Conservation (phyloP, 30 jellyfish, hydroid and myxozoan genomes). For the Hydra vulgaris region DNA sequence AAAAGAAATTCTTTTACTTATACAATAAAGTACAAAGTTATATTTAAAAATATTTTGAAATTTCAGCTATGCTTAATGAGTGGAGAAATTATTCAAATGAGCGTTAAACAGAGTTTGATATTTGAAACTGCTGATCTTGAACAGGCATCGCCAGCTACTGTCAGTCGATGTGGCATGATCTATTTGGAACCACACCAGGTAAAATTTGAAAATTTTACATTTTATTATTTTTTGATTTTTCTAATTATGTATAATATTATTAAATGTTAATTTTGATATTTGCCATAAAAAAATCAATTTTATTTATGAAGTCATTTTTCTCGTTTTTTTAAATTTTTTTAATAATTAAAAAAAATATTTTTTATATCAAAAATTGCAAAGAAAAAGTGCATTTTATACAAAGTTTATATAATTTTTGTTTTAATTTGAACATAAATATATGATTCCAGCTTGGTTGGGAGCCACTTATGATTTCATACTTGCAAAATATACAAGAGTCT, state of each 20-base stretch:
- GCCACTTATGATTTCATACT: constrained; percentile 84
- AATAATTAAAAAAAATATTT: no score
- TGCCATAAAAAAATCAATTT: no score
- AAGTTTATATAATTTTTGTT: no score
- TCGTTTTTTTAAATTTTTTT: no score
- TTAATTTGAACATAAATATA: no score
- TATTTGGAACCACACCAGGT: constrained; percentile 97
- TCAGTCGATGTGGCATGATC: constrained; percentile 91
- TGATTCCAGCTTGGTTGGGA: constrained; percentile 90
- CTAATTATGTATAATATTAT: no score
- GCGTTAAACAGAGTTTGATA: constrained; percentile 74
- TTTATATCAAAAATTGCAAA: no score
- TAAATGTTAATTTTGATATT: neutral
- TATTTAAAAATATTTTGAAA: neutral
- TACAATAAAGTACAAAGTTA: no score
- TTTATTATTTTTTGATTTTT: neutral
- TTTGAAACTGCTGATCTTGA: constrained; percentile 88
- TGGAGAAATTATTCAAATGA: constrained; percentile 95
- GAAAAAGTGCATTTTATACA: no score
- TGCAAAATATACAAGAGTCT: constrained; percentile 57
- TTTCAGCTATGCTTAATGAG: constrained; percentile 91
- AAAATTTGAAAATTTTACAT: neutral
- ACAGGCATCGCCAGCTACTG: constrained; percentile 98
- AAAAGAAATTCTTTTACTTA: no score
- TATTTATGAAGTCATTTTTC: no score